Evolutionary conservation across 2,113 vertebrate genomes (phyloP).

Genomic region (Poeciliopsis retropinna): DNA sequence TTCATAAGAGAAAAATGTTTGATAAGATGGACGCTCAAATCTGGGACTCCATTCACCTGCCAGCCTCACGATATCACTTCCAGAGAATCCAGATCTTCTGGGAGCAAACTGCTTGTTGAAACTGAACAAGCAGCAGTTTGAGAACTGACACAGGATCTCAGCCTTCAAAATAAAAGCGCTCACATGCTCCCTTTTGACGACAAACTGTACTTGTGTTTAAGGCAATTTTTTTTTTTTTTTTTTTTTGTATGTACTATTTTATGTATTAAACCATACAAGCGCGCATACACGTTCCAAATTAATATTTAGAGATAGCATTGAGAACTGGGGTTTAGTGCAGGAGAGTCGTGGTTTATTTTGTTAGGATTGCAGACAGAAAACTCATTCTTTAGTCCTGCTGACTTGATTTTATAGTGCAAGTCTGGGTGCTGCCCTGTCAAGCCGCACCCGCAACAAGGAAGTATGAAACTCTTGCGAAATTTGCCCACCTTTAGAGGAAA

Average conservation of each 20-base stretch:
- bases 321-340: background rate
- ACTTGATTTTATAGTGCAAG: background rate
- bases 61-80: slow-evolving; percentile 1
- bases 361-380: background rate
- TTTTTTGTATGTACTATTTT: too few species aligned
- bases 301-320: too few species aligned
- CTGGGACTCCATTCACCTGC: slow-evolving; percentile 40
- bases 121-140: rapidly evolving
- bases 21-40: background rate
- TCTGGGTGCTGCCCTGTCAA: slow-evolving; percentile 2
- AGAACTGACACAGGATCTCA: background rate
- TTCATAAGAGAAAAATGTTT: background rate
- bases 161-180: slow-evolving; percentile 53
- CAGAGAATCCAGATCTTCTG: background rate
- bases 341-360: slow-evolving; percentile 19
- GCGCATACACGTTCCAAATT: too few species aligned
- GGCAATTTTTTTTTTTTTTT: too few species aligned
- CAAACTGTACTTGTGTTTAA: too few species aligned
- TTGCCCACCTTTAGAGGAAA: background rate
- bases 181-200: too few species aligned
- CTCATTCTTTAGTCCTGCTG: rapidly evolving
- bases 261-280: background rate
- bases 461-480: slow-evolving; percentile 61
- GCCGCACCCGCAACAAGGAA: slow-evolving; percentile 64
- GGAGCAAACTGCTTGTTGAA: background rate